Evolutionary conservation across 2,113 vertebrate genomes (phyloP).

Genomic region (Atherinomorus stipes): DNA sequence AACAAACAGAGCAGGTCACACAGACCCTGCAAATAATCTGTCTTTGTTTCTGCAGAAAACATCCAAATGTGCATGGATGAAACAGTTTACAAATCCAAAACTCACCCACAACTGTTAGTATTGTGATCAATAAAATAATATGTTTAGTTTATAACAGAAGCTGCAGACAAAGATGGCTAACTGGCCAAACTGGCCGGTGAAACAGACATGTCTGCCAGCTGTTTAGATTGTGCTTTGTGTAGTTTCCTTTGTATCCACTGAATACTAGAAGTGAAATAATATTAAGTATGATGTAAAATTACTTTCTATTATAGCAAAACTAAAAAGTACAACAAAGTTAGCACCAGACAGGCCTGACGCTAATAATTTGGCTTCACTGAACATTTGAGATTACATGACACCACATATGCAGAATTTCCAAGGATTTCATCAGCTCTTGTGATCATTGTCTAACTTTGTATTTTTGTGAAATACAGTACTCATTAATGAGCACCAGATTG

Average conservation of each 20-base stretch:
- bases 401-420: conserved; percentile 15
- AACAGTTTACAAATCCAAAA: conserved; percentile 25
- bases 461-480: not conserved
- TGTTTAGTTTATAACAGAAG: conserved; percentile 18
- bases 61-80: conserved; percentile 23
- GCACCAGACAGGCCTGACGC: conserved; percentile 1
- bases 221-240: conserved; percentile 19
- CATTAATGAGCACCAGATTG: not conserved
- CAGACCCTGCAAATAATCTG: conserved; percentile 56
- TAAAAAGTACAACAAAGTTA: not conserved
- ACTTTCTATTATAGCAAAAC: not conserved
- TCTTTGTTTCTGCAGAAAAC: conserved; percentile 4
- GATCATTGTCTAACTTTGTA: conserved; percentile 2
- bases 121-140: conserved; percentile 13
- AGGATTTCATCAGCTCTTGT: conserved; percentile 40
- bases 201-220: conserved; percentile 17
- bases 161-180: conserved; percentile 16
- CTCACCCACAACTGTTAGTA: not conserved
- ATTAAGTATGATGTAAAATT: conserved; percentile 12
- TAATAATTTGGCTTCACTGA: not conserved
- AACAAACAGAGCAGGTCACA: conserved; percentile 65
- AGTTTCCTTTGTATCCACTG: not conserved
- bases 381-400: not conserved
- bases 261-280: not conserved
- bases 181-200: conserved; percentile 23